These are phyloP conservation scores for Ascidia mentula DNA, from an alignment of 23 tunicate genomes.

Conservation along the genomic window DNA sequence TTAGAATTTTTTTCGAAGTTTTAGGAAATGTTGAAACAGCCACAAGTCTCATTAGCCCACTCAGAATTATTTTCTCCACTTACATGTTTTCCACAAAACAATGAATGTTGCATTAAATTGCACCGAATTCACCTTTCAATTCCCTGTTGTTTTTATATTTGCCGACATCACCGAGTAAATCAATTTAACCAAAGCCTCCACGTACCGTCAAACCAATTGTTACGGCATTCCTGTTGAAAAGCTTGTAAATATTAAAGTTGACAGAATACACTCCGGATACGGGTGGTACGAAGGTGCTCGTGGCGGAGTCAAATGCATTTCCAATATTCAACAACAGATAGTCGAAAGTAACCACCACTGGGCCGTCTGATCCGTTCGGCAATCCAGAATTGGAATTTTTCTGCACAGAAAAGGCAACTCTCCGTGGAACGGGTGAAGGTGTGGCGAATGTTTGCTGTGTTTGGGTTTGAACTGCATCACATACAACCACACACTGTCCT, in stretches of 20 bases:
- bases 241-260: constrained; percentile 41
- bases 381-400: not conserved
- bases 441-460: not conserved
- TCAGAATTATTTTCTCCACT: too few species aligned
- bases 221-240: constrained; percentile 28
- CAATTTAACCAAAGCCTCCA: too few species aligned
- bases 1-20: too few species aligned
- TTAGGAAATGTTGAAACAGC: too few species aligned
- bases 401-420: constrained; percentile 39
- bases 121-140: too few species aligned
- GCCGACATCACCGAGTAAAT: too few species aligned
- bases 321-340: constrained; percentile 43
- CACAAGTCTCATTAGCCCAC: too few species aligned
- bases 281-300: constrained; percentile 35
- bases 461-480: constrained; percentile 31
- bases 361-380: not conserved
- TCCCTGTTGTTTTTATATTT: too few species aligned
- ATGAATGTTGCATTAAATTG: too few species aligned
- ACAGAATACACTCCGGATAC: constrained; percentile 45
- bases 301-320: constrained; percentile 27
- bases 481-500: constrained; percentile 61
- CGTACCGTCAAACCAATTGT: constrained; percentile 64
- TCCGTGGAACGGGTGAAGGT: not conserved
- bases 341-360: constrained; percentile 29
- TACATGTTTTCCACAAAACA: too few species aligned